Conservation (phyloP, 2,797 vertebrate species). For the Nasua narica region DNA sequence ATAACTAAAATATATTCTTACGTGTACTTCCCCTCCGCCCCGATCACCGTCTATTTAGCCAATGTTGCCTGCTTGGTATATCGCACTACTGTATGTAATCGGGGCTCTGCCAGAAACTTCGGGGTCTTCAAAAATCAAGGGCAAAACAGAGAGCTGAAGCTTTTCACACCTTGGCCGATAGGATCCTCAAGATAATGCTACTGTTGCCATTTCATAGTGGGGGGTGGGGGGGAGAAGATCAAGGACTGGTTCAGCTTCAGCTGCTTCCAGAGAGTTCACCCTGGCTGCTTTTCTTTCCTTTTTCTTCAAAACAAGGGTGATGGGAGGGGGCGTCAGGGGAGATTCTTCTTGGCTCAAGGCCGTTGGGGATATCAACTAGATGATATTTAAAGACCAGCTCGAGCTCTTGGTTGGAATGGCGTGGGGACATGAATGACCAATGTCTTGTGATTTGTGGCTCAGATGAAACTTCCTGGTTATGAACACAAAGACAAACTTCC, state of each 20-base stretch:
- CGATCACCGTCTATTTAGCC: not conserved
- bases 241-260: not conserved
- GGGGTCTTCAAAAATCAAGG: not conserved
- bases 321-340: not conserved
- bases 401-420: not conserved
- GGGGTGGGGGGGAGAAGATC: too few species aligned
- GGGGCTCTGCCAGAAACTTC: not conserved
- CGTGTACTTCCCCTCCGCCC: accelerated
- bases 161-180: not conserved
- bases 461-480: not conserved
- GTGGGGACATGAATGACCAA: not conserved
- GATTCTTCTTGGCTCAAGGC: not conserved
- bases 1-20: not conserved
- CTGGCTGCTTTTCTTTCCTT: not conserved
- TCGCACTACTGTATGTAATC: not conserved
- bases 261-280: not conserved
- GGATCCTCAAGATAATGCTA: not conserved
- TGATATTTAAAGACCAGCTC: not conserved
- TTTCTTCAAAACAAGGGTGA: not conserved
- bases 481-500: not conserved
- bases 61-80: not conserved
- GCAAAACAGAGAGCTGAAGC: not conserved
- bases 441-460: not conserved
- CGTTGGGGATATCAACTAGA: not conserved
- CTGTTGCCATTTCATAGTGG: accelerated